phyloP scores from a whole-genome alignment of 2,888 invertebrate genomes.

The Diarsia dahlii region DNA sequence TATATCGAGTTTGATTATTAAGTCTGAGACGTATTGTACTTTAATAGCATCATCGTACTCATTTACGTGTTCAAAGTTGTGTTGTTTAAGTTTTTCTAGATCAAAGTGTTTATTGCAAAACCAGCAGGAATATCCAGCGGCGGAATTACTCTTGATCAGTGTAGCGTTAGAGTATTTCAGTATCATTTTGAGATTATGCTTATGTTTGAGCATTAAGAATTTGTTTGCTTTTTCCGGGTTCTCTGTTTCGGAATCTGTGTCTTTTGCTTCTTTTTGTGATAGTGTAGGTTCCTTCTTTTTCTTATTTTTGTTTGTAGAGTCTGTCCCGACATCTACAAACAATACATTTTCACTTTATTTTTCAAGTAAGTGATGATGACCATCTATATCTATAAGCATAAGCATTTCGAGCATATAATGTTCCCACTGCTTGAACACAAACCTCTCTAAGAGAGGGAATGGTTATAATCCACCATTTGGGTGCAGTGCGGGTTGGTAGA shows the following conservation, averaged over 20 bases:
- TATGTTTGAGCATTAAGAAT: slow-evolving; percentile 60
- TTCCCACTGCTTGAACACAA: no score
- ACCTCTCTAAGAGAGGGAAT: no score
- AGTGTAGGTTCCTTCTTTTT: neutral
- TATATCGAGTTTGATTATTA: slow-evolving; percentile 38
- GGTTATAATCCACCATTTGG: no score
- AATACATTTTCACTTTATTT: slow-evolving; percentile 40
- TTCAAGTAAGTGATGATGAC: neutral
- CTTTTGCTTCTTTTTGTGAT: neutral
- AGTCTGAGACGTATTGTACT: slow-evolving; percentile 59
- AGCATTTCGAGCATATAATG: no score
- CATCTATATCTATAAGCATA: no score
- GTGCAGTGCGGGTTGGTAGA: no score
- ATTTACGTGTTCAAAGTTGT: slow-evolving; percentile 29
- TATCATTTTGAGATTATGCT: slow-evolving; percentile 60
- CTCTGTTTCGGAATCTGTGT: slow-evolving; percentile 9
- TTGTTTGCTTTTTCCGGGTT: slow-evolving; percentile 29
- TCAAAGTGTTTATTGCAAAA: slow-evolving; percentile 26
- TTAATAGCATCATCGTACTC: slow-evolving; percentile 43
- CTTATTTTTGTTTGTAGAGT: slow-evolving; percentile 38
- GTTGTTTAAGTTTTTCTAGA: slow-evolving; percentile 16
- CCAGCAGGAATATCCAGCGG: slow-evolving; percentile 64
- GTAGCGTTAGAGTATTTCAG: slow-evolving; percentile 70
- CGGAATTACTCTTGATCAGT: slow-evolving; percentile 62
- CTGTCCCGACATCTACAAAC: slow-evolving; percentile 63